Base-by-base conservation (phyloP, 2,888 invertebrate species). In the Spodoptera picta region DNA sequence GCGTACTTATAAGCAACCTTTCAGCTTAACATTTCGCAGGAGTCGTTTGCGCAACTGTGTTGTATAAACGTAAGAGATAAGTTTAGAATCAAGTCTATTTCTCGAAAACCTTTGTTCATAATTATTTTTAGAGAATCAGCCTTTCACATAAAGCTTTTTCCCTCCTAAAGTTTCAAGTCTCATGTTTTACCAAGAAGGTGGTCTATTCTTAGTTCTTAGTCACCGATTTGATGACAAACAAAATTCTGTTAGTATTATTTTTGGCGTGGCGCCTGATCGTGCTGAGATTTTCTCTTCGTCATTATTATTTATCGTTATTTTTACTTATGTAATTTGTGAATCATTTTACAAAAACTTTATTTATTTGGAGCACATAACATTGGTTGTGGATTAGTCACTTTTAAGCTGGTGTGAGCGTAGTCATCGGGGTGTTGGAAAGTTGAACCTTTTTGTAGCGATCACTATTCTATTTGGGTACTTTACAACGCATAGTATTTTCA, bases 201-300 rank as follows among this genome's bases (percentile, higher is more conserved):
- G 27, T 27, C n/a, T 75, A 75, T 75, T 75, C 41, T 64, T 36
- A 53, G 65, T 54, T 2, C 27, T 57, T 57, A 43, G 45, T 75
- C 71, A 54, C 4, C 12, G 53, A 42, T 54, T 67, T 53, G 43
- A 54, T 71, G 72, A 75, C 71, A 75, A 71, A 72, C 76, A 53
- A 60, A 75, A 60, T 51, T 24, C 14, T 49, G 47, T 46, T 36
- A 36, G 9, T 0, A 50, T 64, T 57, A 71, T 51, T 64, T 60
- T 65, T 72, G 76, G 76, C 76, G 59, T 65, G 72, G 71, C 76
- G 71, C 76, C 72, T 71, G 27, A 49, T 55, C 43, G 58, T 63
- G 48, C 58, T 57, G 46, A 47, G n/a, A 60, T 50, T 43, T 14
- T 36, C 5, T 23, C 41, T 47, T 44, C 47, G 4, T 10, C 24